These are phyloP conservation scores for Theristus sp. DNA, from an alignment of 2,888 invertebrate species.

Conservation along the genomic window DNA sequence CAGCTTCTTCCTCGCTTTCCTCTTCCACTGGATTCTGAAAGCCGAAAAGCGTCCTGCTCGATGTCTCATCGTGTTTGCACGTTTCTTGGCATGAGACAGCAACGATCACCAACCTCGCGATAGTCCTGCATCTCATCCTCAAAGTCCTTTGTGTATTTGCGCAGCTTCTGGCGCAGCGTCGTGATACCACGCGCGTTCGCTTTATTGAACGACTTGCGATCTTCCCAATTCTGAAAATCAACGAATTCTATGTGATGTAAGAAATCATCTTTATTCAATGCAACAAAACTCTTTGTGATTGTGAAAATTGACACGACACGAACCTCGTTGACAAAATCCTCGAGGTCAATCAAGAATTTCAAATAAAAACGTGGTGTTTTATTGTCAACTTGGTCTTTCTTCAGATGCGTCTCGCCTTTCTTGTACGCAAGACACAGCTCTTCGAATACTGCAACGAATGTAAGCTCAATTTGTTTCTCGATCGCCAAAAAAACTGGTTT, in stretches of 20 bases:
- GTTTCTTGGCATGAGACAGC: no score
- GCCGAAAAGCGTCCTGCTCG: no score
- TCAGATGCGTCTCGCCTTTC: constrained; percentile 72
- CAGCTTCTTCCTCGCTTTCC: not conserved
- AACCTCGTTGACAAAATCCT: constrained; percentile 62
- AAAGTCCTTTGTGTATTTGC: constrained; percentile 74
- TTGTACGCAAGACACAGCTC: constrained; percentile 71
- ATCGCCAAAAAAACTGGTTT: no score
- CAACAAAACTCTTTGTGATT: no score
- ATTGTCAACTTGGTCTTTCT: constrained; percentile 40
- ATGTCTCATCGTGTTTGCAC: no score
- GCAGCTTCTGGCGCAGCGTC: constrained; percentile 75
- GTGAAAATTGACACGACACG: not conserved
- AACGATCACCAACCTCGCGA: no score
- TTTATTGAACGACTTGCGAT: constrained; percentile 67
- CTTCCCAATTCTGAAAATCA: constrained; percentile 54
- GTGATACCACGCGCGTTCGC: constrained; percentile 81
- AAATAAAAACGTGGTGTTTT: constrained; percentile 76
- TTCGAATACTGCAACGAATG: constrained; percentile 68
- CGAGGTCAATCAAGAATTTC: constrained; percentile 63
- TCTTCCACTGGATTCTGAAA: not conserved
- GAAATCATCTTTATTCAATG: not conserved
- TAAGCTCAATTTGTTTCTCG: no score
- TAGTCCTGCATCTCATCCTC: constrained; percentile 41
- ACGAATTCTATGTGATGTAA: not conserved